Evolutionary conservation across 2,113 vertebrate genomes (phyloP).

Genomic region (Shinisaurus crocodilurus): DNA sequence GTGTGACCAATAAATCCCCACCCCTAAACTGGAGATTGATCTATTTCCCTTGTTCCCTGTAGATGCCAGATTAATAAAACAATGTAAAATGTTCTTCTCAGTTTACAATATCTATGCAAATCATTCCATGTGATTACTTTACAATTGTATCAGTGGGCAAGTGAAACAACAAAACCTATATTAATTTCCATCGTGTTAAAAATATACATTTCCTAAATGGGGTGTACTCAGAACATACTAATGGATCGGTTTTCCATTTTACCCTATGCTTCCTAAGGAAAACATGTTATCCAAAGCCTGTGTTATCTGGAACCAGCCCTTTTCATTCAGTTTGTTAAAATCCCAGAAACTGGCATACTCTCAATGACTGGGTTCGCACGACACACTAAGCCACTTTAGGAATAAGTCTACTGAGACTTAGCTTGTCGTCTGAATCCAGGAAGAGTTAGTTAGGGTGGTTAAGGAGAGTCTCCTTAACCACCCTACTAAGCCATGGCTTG

Average conservation of each 20-base stretch:
- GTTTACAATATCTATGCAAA: constrained; percentile 43
- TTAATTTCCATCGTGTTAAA: constrained; percentile 35
- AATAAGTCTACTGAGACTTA: no score
- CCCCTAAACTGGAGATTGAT: neutral
- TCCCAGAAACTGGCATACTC: neutral
- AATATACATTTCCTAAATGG: neutral
- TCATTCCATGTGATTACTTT: constrained; percentile 45
- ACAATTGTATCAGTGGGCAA: constrained; percentile 52
- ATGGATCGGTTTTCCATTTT: neutral
- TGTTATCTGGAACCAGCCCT: neutral
- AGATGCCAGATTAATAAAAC: constrained; percentile 37
- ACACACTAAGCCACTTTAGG: no score
- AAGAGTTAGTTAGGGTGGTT: no score
- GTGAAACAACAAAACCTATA: constrained; percentile 22
- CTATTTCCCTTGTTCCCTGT: constrained; percentile 11
- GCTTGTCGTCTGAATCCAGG: no score
- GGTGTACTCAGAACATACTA: rapidly evolving
- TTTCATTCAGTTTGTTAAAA: neutral
- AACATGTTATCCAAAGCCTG: neutral
- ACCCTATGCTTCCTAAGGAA: neutral
- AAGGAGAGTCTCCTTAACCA: no score
- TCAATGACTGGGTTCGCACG: no score
- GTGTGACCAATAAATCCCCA: neutral
- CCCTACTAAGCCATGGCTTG: no score
- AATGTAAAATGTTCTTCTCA: neutral